Evolutionary conservation across 2,113 vertebrate genomes (phyloP).

Genomic region (Talpa occidentalis): DNA sequence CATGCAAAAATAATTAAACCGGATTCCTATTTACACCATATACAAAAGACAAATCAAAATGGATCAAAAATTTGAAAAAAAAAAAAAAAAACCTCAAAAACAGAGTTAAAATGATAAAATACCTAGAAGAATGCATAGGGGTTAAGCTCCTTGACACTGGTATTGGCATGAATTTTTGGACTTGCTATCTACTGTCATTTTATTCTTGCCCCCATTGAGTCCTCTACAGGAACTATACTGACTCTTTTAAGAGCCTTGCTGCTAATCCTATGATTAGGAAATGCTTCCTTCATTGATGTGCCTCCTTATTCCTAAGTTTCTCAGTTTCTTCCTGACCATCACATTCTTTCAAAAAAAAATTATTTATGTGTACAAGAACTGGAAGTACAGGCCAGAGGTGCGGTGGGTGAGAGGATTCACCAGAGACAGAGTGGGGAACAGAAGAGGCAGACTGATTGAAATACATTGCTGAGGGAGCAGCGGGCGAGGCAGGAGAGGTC

Average conservation of each 20-base stretch:
- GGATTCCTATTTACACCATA: not conserved
- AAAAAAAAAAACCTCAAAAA: not conserved
- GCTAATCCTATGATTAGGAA: not conserved
- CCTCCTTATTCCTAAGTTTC: not conserved
- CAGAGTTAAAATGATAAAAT: not conserved
- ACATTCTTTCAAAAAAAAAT: too few species aligned
- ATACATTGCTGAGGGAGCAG: too few species aligned
- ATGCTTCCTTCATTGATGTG: not conserved
- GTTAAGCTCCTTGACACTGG: not conserved
- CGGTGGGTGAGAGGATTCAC: too few species aligned
- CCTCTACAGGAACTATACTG: not conserved
- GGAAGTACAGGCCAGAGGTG: too few species aligned
- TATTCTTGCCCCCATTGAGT: not conserved
- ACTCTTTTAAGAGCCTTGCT: not conserved
- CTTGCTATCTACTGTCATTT: not conserved
- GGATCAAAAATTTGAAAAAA: not conserved
- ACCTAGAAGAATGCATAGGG: not conserved
- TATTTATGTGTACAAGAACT: too few species aligned
- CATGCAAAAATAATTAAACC: not conserved
- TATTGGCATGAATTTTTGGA: not conserved
- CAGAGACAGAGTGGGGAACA: too few species aligned
- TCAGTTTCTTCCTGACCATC: not conserved
- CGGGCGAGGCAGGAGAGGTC: too few species aligned
- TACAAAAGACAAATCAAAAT: not conserved
- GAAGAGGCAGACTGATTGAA: too few species aligned